Percentiles rank a stretch among this genome's conserved stretches.
Evolutionary conservation across 1,140 invertebrate genomes (phyloP).

Genomic region (Stegodyphus mimosarum): DNA sequence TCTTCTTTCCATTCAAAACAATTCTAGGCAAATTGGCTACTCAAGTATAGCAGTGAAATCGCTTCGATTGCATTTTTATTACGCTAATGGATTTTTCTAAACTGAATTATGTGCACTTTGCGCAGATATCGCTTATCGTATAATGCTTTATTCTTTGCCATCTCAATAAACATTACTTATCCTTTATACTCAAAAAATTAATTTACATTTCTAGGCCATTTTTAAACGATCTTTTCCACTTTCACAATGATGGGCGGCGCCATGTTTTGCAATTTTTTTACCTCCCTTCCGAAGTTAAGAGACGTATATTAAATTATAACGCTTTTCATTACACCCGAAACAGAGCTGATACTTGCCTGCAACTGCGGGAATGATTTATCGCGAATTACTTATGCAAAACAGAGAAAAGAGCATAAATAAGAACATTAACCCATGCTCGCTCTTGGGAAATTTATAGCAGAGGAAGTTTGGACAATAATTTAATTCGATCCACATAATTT

Average conservation of each 20-base stretch:
- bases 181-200: conserved; percentile 6
- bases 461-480: conserved; percentile 41
- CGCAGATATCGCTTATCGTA: conserved; percentile 8
- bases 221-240: conserved; percentile 2
- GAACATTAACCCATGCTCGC: conserved; percentile 10
- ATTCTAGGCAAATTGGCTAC: too few species aligned
- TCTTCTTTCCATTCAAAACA: too few species aligned
- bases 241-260: background rate
- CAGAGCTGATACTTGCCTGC: conserved; percentile 9
- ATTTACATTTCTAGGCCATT: conserved; percentile 21
- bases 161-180: conserved; percentile 46
- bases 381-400: conserved; percentile 50
- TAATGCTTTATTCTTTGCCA: background rate
- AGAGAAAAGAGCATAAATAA: conserved; percentile 36
- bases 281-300: conserved; percentile 7
- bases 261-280: background rate
- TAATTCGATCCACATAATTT: conserved; percentile 52
- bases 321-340: conserved; percentile 26
- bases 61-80: background rate
- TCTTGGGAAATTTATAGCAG: conserved; percentile 19
- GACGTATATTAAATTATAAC: conserved; percentile 34
- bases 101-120: conserved; percentile 19
- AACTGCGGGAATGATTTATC: conserved; percentile 40
- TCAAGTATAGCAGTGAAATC: too few species aligned
- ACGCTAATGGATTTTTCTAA: conserved; percentile 17